A percentile compares a stretch with the other conserved stretches of the same genome.
These are phyloP conservation scores for Tinea pellionella DNA, from an alignment of 2,888 invertebrate species.

Conservation along the genomic window DNA sequence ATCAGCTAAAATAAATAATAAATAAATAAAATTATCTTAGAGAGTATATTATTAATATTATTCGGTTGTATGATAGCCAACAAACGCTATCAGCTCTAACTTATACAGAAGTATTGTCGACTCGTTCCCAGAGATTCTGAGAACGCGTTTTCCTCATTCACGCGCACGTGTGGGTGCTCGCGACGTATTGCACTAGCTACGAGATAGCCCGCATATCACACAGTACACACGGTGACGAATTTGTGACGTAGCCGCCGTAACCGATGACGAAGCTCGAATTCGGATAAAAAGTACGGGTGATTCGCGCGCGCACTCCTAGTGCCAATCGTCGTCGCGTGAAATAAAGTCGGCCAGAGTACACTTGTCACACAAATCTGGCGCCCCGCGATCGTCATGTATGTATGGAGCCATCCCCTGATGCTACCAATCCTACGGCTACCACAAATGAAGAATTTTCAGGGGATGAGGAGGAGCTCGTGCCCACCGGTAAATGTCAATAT, in stretches of 20 bases:
- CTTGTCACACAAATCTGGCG: constrained; percentile 37
- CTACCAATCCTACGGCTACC: constrained; percentile 21
- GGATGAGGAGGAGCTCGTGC: constrained; percentile 55
- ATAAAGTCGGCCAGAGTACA: constrained; percentile 13
- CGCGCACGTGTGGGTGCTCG: constrained; percentile 4
- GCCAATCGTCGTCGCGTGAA: constrained; percentile 17
- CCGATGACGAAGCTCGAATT: constrained; percentile 36
- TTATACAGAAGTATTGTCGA: neutral
- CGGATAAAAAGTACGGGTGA: constrained; percentile 37
- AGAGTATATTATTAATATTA: neutral
- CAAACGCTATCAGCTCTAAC: neutral
- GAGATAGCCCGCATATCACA: constrained; percentile 24
- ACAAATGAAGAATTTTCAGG: constrained; percentile 26
- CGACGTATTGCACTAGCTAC: constrained; percentile 23
- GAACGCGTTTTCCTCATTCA: constrained; percentile 59
- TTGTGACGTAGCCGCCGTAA: constrained; percentile 38
- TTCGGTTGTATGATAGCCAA: neutral
- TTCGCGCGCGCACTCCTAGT: constrained; percentile 32
- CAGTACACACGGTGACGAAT: constrained; percentile 31
- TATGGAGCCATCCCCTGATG: constrained; percentile 41
- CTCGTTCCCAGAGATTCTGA: constrained; percentile 33
- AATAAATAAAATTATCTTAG: neutral
- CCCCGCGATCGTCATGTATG: constrained; percentile 48
- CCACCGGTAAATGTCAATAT: constrained; percentile 51
- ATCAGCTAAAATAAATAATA: no score